Evolutionary conservation across 1,140 invertebrate genomes (phyloP), one percentile per base, ranked within the genome.

Genomic region (Drosophila kohkoa): DNA sequence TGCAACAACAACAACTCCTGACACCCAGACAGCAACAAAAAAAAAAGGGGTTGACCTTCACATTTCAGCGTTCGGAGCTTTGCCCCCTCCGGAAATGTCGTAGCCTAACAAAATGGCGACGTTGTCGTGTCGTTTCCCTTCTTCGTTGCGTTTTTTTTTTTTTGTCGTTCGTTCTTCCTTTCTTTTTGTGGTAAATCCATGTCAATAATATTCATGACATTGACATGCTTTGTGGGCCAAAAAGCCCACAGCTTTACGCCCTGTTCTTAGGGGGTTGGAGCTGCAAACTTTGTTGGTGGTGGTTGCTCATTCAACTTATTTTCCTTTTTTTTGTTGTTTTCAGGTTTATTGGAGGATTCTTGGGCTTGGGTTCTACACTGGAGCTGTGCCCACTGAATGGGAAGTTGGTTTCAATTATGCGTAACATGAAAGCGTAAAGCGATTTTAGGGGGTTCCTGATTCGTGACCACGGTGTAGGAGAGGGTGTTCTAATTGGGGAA

Each of bases 121-220:
- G 32, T 45, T 25, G 45, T 69, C 7, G 41, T 20, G 20, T 20
- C 64, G 13, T 20, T 48, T 48, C 3, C 46, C 32, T 38, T 38
- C 15, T 16, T 2, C 55, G 35, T 11, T 38, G 7, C 8, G 2
- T 20, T 35, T n/a, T 32, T 20, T 41, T 69, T 49, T 63, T 8
- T 38, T 6, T 25, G 8, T 7, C 5, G 20, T 30, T 13, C n/a
- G 4, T 52, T n/a, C 60, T 41, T 57, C 43, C 46, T 63, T 65
- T 51, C 49, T 25, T 48, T 48, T n/a, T 68, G 57, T 16, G 48
- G 63, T 55, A 87, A 87, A 82, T 88, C 77, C 79, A 88, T 88
- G 82, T 87, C 82, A 88, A 87, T 82, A 87, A 88, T 88, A 80
- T 87, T 88, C 82, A 82, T 82, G 83, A 82, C 83, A 87, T 87